phyloP scores from a whole-genome alignment of 1,140 invertebrate species.

The Heliconius hewitsoni region DNA sequence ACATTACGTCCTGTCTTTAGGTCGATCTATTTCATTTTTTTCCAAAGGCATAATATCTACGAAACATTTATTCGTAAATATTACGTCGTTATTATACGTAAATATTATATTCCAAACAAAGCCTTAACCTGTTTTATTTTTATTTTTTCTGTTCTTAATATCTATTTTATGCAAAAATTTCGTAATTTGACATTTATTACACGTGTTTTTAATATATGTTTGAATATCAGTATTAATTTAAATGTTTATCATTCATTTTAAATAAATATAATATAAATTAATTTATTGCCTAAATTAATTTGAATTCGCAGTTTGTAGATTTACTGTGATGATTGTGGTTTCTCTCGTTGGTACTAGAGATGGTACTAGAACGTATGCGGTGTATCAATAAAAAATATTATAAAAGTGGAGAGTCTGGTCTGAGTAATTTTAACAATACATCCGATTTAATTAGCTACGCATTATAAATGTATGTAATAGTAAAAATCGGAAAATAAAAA shows the following conservation, averaged over 20 bases:
- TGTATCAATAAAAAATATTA: too few relatives aligned
- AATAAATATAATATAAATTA: background rate
- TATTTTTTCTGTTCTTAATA: background rate
- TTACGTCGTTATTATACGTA: background rate
- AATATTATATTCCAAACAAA: conserved; percentile 3
- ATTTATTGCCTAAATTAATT: background rate
- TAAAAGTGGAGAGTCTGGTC: too few relatives aligned
- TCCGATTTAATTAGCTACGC: too few relatives aligned
- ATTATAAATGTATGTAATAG: too few relatives aligned
- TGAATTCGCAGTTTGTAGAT: background rate
- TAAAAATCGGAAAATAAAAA: too few relatives aligned
- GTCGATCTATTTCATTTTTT: too few relatives aligned
- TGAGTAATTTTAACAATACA: too few relatives aligned
- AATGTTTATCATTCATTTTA: conserved; percentile 7
- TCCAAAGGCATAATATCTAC: too few relatives aligned
- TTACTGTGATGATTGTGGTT: background rate
- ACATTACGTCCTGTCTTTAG: too few relatives aligned
- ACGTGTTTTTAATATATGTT: background rate
- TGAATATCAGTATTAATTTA: conserved; percentile 6
- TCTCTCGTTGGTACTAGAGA: too few relatives aligned
- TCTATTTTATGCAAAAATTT: background rate
- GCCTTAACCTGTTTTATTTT: conserved; percentile 1
- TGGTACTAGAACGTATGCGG: too few relatives aligned
- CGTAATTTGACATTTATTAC: conserved; percentile 11
- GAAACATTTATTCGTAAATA: too few relatives aligned